A percentile compares a stretch with the other conserved stretches of the same genome.
Evolutionary conservation across 1,140 invertebrate genomes (phyloP).

Genomic region (Ditylenchus dipsaci): DNA sequence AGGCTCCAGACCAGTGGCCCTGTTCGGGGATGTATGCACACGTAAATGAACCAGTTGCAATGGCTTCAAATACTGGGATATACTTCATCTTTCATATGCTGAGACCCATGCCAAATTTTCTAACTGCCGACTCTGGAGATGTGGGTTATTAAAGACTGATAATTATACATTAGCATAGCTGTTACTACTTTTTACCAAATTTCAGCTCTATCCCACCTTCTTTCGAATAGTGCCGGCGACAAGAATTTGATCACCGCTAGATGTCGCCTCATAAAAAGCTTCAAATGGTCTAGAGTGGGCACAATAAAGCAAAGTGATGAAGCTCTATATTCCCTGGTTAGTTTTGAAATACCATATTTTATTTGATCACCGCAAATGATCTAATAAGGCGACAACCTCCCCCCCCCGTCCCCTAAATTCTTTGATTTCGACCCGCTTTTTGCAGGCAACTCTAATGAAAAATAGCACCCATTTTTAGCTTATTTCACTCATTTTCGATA

Average conservation of each 20-base stretch:
- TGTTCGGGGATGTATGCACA: slow-evolving; percentile 95
- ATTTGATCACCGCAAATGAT: too few relatives aligned
- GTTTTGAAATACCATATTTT: slow-evolving; percentile 34
- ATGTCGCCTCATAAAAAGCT: slow-evolving; percentile 76
- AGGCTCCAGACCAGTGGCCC: slow-evolving; percentile 80
- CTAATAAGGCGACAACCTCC: too few relatives aligned
- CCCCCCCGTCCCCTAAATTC: too few relatives aligned
- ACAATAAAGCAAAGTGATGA: slow-evolving; percentile 91
- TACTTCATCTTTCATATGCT: slow-evolving; percentile 91
- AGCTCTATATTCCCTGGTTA: slow-evolving; percentile 80
- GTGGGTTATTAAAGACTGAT: slow-evolving; percentile 24
- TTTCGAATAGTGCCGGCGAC: slow-evolving; percentile 87
- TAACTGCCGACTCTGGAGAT: slow-evolving; percentile 83
- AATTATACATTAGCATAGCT: background rate
- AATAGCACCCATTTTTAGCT: too few relatives aligned
- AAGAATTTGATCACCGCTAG: slow-evolving; percentile 90
- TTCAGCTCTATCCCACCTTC: slow-evolving; percentile 55
- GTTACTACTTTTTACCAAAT: too few relatives aligned
- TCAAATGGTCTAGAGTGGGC: slow-evolving; percentile 94
- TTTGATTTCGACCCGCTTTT: too few relatives aligned
- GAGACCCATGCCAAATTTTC: slow-evolving; percentile 98
- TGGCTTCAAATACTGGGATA: slow-evolving; percentile 93
- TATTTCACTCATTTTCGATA: too few relatives aligned
- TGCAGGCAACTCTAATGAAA: too few relatives aligned
- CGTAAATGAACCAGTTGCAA: slow-evolving; percentile 93